A percentile compares a stretch with the other conserved stretches of the same genome.
These are phyloP conservation scores for Sebastolobus altivelis DNA, from an alignment of 2,797 vertebrate genomes.

Conservation along the genomic window DNA sequence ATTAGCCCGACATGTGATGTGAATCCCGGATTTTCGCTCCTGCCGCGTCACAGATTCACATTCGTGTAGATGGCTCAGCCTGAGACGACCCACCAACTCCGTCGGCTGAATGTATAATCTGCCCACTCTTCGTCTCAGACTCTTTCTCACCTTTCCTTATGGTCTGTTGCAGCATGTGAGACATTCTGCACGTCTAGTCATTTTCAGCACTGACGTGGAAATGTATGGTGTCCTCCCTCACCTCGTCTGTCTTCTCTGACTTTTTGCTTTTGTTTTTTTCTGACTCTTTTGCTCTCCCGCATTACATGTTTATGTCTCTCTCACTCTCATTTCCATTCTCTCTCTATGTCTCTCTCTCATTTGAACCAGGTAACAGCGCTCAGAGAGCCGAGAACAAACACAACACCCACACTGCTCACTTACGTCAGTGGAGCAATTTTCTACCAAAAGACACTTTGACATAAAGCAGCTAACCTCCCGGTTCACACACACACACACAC, in stretches of 20 bases:
- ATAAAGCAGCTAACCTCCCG: conserved; percentile 51
- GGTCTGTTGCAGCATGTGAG: not conserved
- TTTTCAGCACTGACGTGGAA: conserved; percentile 13
- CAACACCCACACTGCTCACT: conserved; percentile 68
- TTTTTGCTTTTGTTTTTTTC: not conserved
- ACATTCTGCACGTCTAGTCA: not conserved
- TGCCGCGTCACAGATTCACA: conserved; percentile 48
- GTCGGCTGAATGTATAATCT: conserved; percentile 14
- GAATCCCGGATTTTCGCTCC: conserved; percentile 60
- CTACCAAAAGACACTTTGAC: conserved; percentile 61
- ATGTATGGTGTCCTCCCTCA: conserved; percentile 11
- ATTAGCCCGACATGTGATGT: conserved; percentile 67
- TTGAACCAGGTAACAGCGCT: conserved; percentile 62
- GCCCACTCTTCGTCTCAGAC: not conserved
- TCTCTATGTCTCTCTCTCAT: conserved; percentile 21
- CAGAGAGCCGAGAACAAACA: conserved; percentile 61
- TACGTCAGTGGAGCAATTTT: conserved; percentile 69
- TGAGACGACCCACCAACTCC: conserved; percentile 41
- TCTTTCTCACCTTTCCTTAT: conserved; percentile 1
- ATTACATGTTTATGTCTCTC: not conserved
- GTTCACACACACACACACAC: not conserved
- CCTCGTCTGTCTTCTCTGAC: not conserved
- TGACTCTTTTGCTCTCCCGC: conserved; percentile 5
- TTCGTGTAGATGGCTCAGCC: conserved; percentile 50
- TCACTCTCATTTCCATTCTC: not conserved